These are phyloP conservation scores for Hirtodrosophila confusa DNA, from an alignment of 2,888 invertebrate species.

Conservation along the genomic window DNA sequence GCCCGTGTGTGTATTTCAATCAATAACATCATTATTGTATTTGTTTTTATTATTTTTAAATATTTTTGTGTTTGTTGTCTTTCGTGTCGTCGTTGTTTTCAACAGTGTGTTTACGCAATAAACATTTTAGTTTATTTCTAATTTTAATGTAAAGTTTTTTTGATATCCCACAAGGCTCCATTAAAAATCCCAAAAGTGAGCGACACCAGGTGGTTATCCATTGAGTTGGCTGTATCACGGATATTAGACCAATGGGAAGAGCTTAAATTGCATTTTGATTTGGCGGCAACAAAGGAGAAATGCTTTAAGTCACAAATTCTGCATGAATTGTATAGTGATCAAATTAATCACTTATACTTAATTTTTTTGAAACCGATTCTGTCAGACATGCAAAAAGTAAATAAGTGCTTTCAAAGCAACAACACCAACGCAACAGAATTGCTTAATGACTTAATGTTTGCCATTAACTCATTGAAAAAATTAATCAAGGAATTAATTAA, in stretches of 20 bases:
- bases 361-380: conserved; percentile 13
- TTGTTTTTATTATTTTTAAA: too few species aligned
- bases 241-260: conserved; percentile 8
- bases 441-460: conserved; percentile 7
- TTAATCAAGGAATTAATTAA: conserved; percentile 9
- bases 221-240: conserved; percentile 3
- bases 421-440: conserved; percentile 4
- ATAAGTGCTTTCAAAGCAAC: conserved; percentile 10
- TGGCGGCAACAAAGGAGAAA: conserved; percentile 7
- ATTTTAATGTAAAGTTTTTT: neutral
- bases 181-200: conserved; percentile 7
- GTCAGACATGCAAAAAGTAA: conserved; percentile 12
- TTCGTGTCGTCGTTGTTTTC: neutral
- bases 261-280: conserved; percentile 4
- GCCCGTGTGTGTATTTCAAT: too few species aligned
- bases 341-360: conserved; percentile 11
- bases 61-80: neutral
- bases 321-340: neutral
- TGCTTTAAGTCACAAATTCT: conserved; percentile 2
- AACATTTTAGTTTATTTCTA: neutral
- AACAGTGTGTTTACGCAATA: neutral
- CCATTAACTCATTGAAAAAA: conserved; percentile 18
- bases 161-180: conserved; percentile 3
- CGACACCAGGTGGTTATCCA: conserved; percentile 13
- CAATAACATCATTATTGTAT: too few species aligned